Evolutionary conservation across 2,888 invertebrate genomes (phyloP).

Genomic region (Aspidiotus rigidus): DNA sequence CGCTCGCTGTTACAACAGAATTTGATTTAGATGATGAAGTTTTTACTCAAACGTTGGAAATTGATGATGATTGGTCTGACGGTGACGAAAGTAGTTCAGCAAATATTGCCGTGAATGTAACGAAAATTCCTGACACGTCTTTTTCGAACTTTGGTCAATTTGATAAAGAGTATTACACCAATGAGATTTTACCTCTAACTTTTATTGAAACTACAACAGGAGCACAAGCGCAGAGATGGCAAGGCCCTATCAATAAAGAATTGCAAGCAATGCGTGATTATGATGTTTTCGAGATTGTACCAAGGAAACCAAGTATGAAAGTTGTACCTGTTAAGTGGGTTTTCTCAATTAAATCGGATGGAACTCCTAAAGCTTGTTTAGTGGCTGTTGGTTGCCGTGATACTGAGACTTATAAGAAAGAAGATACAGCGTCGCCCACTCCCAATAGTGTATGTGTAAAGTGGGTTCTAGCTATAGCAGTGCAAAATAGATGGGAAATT

Average conservation of each 20-base stretch:
- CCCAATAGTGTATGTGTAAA: background rate
- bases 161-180: background rate
- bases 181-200: background rate
- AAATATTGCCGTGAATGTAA: background rate
- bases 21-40: background rate
- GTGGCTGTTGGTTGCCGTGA: background rate
- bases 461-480: background rate
- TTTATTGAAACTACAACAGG: background rate
- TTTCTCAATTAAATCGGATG: background rate
- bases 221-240: background rate
- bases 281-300: background rate
- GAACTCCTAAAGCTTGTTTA: background rate
- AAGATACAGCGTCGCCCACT: background rate
- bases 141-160: background rate
- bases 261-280: background rate
- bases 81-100: background rate
- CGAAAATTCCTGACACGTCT: background rate
- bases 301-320: background rate
- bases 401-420: background rate
- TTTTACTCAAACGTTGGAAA: background rate
- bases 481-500: background rate
- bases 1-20: background rate
- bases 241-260: background rate
- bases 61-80: background rate
- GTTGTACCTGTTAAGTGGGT: background rate